Base-by-base conservation (phyloP, 2,888 invertebrate genomes). In the Trichogramma evanescens region DNA sequence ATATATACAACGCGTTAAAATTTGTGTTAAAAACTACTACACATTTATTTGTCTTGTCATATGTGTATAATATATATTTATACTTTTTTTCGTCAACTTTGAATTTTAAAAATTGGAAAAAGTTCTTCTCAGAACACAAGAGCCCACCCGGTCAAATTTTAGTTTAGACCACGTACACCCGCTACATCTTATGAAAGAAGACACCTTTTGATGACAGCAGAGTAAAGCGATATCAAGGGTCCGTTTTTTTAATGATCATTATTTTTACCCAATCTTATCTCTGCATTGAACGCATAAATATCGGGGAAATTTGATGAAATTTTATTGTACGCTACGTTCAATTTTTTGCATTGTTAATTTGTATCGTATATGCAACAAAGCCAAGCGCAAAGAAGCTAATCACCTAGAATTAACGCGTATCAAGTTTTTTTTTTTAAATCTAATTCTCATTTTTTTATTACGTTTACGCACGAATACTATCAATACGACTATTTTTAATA, bases 11-110 rank as follows among this genome's bases (percentile, higher is more conserved):
- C 65, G 68, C 73, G 13, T 13, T 73, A 74, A 69, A 69, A 74
- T 72, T 72, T 63, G 72, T 72, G 69, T 72, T 74, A 70, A 68
- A 72, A 74, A 71, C 72, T 73, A 74, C 73, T 74, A 72, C 74
- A 74, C 73, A 73, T 68, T 71, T 72, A 73, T 69, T 68, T 69
- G 66, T 56, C 13, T 67, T 59, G 64, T 65, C 56, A 65, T 64
- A 64, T 66, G 58, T 61, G 58, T 60, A 65, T 67, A 66, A 63
- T 65, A 67, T 68, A 66, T 68, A 67, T 67, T 65, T 65, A 63
- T 62, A 13, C 66, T 63, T 61, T 67, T 55, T 50, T 51, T 66
- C 65, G 63, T 70, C 69, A 68, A 70, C 66, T 66, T 68, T 70
- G 71, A 56, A 66, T 61, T 65, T 66, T 69, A 68, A 69, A 72